Percentiles rank a stretch among this genome's conserved stretches.
phyloP scores from a whole-genome alignment of 2,888 invertebrate genomes.

The Eupsilia transversa region DNA sequence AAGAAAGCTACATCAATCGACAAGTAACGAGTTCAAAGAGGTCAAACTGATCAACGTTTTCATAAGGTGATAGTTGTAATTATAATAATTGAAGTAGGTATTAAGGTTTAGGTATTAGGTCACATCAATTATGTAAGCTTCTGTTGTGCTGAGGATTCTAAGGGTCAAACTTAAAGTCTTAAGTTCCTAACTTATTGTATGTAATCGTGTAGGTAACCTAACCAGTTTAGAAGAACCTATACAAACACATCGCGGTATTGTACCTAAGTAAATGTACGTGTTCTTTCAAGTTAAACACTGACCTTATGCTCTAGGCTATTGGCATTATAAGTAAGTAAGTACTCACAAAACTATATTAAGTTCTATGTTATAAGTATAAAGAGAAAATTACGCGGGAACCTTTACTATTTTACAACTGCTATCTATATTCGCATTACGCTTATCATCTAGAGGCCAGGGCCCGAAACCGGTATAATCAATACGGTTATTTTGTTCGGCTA shows the following conservation, averaged over 20 bases:
- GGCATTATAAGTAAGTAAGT: neutral
- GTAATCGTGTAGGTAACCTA: slow-evolving; percentile 8
- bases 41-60: slow-evolving; percentile 19
- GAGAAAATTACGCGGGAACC: too few species aligned
- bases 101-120: neutral
- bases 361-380: too few species aligned
- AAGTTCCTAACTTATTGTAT: slow-evolving; percentile 27
- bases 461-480: too few species aligned
- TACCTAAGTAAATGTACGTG: slow-evolving; percentile 8
- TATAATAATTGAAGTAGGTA: neutral
- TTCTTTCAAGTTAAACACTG: neutral
- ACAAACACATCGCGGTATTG: slow-evolving; percentile 15
- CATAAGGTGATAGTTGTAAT: neutral
- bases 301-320: neutral
- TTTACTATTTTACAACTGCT: neutral
- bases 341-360: neutral
- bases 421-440: neutral
- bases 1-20: neutral
- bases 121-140: slow-evolving; percentile 41
- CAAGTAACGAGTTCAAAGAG: neutral
- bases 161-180: neutral
- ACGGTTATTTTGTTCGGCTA: too few species aligned
- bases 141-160: slow-evolving; percentile 54
- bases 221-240: slow-evolving; percentile 9
- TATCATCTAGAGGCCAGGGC: too few species aligned